Evolutionary conservation across 2,113 vertebrate species (phyloP), one percentile per base, ranked within the genome.

Genomic region (Erpornis zantholeuca): DNA sequence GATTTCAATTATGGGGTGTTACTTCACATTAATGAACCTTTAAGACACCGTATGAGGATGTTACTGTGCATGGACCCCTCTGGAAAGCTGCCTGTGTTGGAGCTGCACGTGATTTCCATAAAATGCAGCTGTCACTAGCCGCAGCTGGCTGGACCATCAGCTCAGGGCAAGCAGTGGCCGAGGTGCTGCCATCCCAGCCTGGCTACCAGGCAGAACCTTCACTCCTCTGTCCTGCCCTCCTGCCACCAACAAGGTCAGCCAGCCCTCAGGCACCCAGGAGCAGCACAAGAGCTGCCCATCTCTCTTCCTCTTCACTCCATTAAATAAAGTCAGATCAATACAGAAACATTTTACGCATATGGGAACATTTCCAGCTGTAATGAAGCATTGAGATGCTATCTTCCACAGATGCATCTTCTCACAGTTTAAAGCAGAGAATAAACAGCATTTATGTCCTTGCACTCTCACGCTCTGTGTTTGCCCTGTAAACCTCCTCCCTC

Each of bases 151-250:
- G 64, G 20, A 52, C 20, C 1, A 0, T 36, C 40, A 29, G 38
- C 57, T 11, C 1, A 2, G 40, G 45, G 27, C 35, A 27, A 25
- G 19, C 4, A 3, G 42, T 53, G 21, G 25, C 40, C 0, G 0
- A 6, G 9, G 25, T 11, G 27, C n/a, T 69, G 3, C 2, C n/a
- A 49, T 57, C n/a, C 49, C 60, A 57, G 16, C 20, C 33, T 1
- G 2, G 31, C 63, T 66, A 5, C 38, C 2, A 2, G 45, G 29
- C 50, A 66, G 56, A 27, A 23, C 47, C 56, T 92, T 61, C 35
- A 31, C 28, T 52, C 7, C 59, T 61, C 60, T 82, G 27, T 35
- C 38, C 53, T 49, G 35, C 33, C 64, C 3, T 3, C 23, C 27
- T 31, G 24, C 66, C 5, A 5, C 20, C 4, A 3, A 1, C 31